Base-by-base conservation (phyloP, 2,113 vertebrate species). In the Leptosomus discolor region DNA sequence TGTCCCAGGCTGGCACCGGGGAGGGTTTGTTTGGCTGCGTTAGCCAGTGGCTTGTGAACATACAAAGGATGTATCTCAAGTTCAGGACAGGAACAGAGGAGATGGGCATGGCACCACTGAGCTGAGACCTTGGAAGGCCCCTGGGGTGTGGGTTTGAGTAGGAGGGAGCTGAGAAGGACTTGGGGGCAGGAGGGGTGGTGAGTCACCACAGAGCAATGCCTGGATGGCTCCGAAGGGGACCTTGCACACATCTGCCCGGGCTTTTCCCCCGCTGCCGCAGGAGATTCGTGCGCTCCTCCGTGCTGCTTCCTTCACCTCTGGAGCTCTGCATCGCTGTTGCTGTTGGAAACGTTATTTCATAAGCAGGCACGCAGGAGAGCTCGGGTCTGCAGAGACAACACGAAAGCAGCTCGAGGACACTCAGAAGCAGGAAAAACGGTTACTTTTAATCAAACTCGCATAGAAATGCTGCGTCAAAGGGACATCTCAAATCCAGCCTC, bases 331-430 rank as follows among this genome's bases (percentile, higher is more conserved):
- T 90, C 22, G 4, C 79, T 34, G 91, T 96, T 96, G 95, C 94
- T 96, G 86, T 95, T 96, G 93, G 95, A 96, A 96, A 95, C 95
- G 4, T 34, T 10, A 24, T 67, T 95, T 70, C 60, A 11, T 65
- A 60, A 94, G 80, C 91, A 69, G 46, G 30, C 26, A 17, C 0
- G 3, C 68, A 58, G 84, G 76, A 89, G 81, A 60, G 57, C 90
- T 58, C 39, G 15, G 74, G 43, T 58, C 81, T 96, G 69, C 65
- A 19, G 69, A 68, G 53, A 11, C 45, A n/a, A 46, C 26, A 13
- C 10, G 2, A 36, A 79, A 88, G 61, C 78, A 64, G 81, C 67
- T 71, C 1, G 39, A 88, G 84, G 77, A 82, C 39, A 24, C 61
- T 78, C 8, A 1, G 76, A n/a, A 75, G 48, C 73, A 89, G 45